phyloP scores from a whole-genome alignment of 2,113 vertebrate genomes.

The Odobenus rosmarus region DNA sequence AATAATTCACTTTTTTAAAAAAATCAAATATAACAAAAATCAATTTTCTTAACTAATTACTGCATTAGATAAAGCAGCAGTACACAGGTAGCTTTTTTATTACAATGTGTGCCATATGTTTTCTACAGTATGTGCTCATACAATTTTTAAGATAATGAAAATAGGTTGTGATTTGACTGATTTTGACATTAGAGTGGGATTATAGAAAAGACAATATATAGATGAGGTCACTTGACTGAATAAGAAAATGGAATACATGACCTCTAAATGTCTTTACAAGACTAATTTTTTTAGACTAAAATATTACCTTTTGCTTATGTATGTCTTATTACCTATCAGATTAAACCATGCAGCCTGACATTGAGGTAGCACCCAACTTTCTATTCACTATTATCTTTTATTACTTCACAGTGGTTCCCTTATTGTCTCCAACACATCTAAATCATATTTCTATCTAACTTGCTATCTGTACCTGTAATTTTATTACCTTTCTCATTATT shows the following conservation, averaged over 20 bases:
- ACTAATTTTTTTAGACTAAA: neutral
- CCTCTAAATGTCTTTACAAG: neutral
- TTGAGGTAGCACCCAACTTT: neutral
- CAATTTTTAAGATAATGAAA: neutral
- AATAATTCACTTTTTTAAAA: neutral
- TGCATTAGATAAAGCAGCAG: neutral
- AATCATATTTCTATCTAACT: neutral
- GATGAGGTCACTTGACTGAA: neutral
- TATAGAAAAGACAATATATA: neutral
- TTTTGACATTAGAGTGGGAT: neutral
- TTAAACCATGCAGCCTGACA: neutral
- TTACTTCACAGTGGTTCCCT: neutral
- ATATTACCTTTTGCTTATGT: neutral
- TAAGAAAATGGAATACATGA: neutral
- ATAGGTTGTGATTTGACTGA: neutral
- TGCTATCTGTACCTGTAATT: neutral
- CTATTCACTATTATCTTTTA: neutral
- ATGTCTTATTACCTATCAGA: neutral
- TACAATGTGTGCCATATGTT: neutral
- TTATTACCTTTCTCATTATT: neutral
- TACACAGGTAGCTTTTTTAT: neutral
- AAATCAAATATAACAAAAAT: neutral
- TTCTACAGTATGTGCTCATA: neutral
- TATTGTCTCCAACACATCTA: neutral
- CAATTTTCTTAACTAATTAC: neutral